A percentile compares a stretch with the other conserved stretches of the same genome.
phyloP scores from a whole-genome alignment of 1,140 invertebrate genomes.

The Calycopis cecrops region DNA sequence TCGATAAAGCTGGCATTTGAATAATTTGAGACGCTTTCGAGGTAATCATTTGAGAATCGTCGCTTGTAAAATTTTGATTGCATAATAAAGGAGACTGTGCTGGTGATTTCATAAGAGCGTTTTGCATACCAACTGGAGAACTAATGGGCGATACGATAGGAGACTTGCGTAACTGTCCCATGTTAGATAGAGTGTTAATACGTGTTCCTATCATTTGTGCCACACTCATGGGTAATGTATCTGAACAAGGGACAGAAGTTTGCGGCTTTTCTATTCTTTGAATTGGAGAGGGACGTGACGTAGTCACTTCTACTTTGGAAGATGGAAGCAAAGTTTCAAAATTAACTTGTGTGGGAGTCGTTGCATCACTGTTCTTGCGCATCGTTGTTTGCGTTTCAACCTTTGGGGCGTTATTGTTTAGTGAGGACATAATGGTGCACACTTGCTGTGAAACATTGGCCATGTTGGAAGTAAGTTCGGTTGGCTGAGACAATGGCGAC shows the following conservation, averaged over 20 bases:
- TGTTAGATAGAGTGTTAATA: conserved; percentile 58
- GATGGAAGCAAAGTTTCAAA: conserved; percentile 72
- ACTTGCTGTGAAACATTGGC: conserved; percentile 82
- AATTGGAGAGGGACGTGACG: conserved; percentile 53
- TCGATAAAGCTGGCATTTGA: conserved; percentile 72
- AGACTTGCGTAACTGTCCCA: conserved; percentile 57
- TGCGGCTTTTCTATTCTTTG: conserved; percentile 60
- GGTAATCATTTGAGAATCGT: conserved; percentile 40
- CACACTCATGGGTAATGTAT: conserved; percentile 53
- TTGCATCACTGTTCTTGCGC: conserved; percentile 59
- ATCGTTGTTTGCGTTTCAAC: conserved; percentile 55
- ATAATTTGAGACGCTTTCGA: conserved; percentile 61
- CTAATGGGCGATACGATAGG: conserved; percentile 61
- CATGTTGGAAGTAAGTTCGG: conserved; percentile 82
- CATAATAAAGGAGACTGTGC: conserved; percentile 52
- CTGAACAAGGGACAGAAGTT: conserved; percentile 36
- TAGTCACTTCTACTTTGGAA: conserved; percentile 68
- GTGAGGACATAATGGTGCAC: conserved; percentile 78
- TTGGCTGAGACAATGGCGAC: conserved; percentile 82
- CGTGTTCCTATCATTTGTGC: conserved; percentile 56
- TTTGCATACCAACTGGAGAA: conserved; percentile 55
- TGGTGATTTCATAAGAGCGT: conserved; percentile 57
- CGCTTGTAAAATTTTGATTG: conserved; percentile 44
- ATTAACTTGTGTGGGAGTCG: conserved; percentile 71
- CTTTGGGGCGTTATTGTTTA: conserved; percentile 68